Evolutionary conservation across 2,888 invertebrate genomes (phyloP).

Genomic region (Germaria angustata): DNA sequence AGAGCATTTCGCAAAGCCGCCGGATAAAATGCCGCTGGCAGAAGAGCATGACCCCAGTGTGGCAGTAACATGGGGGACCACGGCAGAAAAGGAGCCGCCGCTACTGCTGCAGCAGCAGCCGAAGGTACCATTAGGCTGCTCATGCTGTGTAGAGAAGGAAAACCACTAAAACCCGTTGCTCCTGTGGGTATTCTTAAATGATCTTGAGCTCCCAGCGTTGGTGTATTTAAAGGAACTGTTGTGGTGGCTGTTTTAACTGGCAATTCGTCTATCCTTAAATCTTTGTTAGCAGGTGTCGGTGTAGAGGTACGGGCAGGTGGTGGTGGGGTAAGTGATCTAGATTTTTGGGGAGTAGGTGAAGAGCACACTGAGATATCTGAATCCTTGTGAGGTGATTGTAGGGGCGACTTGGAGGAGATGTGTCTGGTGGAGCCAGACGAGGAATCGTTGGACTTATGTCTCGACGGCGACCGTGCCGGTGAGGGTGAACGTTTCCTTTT

Average conservation of each 20-base stretch:
- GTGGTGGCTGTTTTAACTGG: slow-evolving; percentile 52
- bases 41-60: slow-evolving; percentile 87
- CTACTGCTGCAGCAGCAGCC: slow-evolving; percentile 83
- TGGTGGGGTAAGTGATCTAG: slow-evolving; percentile 70
- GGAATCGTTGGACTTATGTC: slow-evolving; percentile 72
- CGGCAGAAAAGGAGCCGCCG: slow-evolving; percentile 85
- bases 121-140: slow-evolving; percentile 78
- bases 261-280: slow-evolving; percentile 27
- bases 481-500: slow-evolving; percentile 79
- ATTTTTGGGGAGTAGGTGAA: slow-evolving; percentile 69
- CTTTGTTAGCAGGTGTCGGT: slow-evolving; percentile 26
- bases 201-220: slow-evolving; percentile 67
- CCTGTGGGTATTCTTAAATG: slow-evolving; percentile 77
- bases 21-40: slow-evolving; percentile 86
- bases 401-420: slow-evolving; percentile 25
- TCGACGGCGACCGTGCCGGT: slow-evolving; percentile 76
- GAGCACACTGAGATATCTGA: slow-evolving; percentile 70
- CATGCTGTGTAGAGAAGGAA: slow-evolving; percentile 76
- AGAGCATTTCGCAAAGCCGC: slow-evolving; percentile 86
- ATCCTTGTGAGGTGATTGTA: slow-evolving; percentile 56
- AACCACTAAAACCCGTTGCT: slow-evolving; percentile 76
- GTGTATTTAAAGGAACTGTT: slow-evolving; percentile 59
- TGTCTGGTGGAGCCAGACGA: slow-evolving; percentile 28
- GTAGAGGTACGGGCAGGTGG: slow-evolving; percentile 73
- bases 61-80: slow-evolving; percentile 87